These are phyloP conservation scores for Lipotes vexillifer DNA, from an alignment of 2,113 vertebrate species.

Conservation along the genomic window DNA sequence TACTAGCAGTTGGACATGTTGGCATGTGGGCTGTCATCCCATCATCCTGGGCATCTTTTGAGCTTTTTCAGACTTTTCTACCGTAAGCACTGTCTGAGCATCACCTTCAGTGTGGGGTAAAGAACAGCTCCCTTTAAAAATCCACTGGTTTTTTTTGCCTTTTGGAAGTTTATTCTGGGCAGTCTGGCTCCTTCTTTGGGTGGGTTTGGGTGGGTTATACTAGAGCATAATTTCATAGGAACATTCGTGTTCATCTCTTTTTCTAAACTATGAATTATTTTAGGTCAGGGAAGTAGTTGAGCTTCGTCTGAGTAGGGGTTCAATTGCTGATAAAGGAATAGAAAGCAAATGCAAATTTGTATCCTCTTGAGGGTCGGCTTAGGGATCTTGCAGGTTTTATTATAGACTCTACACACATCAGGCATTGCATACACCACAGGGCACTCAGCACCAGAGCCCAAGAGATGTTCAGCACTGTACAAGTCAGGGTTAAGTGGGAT, in stretches of 20 bases:
- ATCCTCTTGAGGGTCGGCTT: neutral
- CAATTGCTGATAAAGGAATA: neutral
- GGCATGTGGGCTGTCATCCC: no score
- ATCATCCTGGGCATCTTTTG: neutral
- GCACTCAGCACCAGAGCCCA: neutral
- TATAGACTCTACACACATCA: neutral
- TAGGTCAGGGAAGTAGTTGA: neutral
- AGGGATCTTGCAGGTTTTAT: neutral
- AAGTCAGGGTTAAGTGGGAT: neutral
- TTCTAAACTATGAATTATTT: neutral
- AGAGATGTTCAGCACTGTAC: neutral
- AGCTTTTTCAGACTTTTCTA: neutral
- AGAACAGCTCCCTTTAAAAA: neutral
- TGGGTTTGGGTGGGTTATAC: neutral
- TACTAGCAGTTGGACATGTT: neutral
- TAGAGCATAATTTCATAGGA: neutral
- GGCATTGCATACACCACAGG: neutral
- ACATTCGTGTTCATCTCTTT: neutral
- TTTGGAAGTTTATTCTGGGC: neutral
- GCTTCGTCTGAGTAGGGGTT: neutral
- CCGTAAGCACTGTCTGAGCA: neutral
- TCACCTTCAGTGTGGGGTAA: neutral
- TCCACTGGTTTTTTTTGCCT: rapidly evolving
- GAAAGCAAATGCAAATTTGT: neutral
- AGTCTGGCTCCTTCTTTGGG: neutral